Conservation (phyloP, 1,140 invertebrate species). For the Lordiphosa mommai region DNA sequence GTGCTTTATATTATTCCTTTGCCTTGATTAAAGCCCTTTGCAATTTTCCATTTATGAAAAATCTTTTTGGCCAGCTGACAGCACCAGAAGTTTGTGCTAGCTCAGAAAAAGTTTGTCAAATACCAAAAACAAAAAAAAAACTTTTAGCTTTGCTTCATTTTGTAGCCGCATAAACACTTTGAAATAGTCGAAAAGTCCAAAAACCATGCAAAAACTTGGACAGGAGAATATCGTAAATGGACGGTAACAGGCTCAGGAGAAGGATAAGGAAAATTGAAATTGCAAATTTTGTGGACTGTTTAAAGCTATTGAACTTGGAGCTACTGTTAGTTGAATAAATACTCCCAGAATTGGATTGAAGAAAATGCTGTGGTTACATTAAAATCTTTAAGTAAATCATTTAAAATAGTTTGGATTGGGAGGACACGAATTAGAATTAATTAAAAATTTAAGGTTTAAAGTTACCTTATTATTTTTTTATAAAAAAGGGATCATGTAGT, state of each 20-base stretch:
- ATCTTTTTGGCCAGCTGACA: slow-evolving; percentile 51
- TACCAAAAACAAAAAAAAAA: slow-evolving; percentile 33
- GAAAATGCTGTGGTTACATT: too few species aligned
- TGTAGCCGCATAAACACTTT: slow-evolving; percentile 77
- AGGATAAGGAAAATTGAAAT: slow-evolving; percentile 69
- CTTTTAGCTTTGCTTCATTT: slow-evolving; percentile 70
- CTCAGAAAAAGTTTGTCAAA: slow-evolving; percentile 64
- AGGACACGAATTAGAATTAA: too few species aligned
- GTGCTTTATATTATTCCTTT: slow-evolving; percentile 15
- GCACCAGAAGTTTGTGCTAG: slow-evolving; percentile 59
- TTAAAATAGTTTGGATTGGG: too few species aligned
- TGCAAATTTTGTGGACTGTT: slow-evolving; percentile 25
- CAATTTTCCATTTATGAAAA: slow-evolving; percentile 72
- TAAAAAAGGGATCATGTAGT: too few species aligned
- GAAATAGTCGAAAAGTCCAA: slow-evolving; percentile 60
- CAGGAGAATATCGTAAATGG: slow-evolving; percentile 32
- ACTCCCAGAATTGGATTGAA: too few species aligned
- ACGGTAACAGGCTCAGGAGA: slow-evolving; percentile 66
- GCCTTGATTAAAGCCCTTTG: slow-evolving; percentile 52
- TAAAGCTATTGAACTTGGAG: slow-evolving; percentile 11
- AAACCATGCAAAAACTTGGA: slow-evolving; percentile 10
- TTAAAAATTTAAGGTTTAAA: too few species aligned
- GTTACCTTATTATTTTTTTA: too few species aligned
- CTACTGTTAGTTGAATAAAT: too few species aligned
- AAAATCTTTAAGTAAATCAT: too few species aligned